phyloP scores from a whole-genome alignment of 1,140 invertebrate species.

The Zaprionus lachaisei region DNA sequence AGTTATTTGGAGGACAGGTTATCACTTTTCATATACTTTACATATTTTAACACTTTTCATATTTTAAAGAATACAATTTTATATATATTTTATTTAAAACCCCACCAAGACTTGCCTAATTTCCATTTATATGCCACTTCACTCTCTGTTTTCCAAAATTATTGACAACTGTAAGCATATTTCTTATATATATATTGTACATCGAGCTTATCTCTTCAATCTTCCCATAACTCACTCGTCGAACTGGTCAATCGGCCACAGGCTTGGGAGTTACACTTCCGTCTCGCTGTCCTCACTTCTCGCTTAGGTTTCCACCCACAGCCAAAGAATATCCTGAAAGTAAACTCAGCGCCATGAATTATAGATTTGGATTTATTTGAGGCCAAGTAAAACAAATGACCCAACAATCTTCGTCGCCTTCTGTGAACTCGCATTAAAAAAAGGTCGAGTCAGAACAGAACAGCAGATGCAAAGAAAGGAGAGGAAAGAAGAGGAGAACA shows the following conservation, averaged over 20 bases:
- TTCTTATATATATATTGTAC: neutral
- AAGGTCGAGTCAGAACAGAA: slow-evolving; percentile 14
- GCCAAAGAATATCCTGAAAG: slow-evolving; percentile 53
- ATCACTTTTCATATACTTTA: too few species aligned
- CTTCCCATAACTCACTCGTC: slow-evolving; percentile 29
- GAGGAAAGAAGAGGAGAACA: slow-evolving; percentile 25
- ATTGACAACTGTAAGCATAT: slow-evolving; percentile 12
- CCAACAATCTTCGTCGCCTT: slow-evolving; percentile 51
- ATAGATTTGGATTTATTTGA: slow-evolving; percentile 83
- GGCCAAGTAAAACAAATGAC: slow-evolving; percentile 82
- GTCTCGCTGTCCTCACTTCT: slow-evolving; percentile 11
- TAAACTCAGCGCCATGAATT: slow-evolving; percentile 71
- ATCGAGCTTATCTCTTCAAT: slow-evolving; percentile 2
- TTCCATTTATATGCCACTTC: neutral
- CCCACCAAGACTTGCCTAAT: neutral
- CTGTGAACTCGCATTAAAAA: slow-evolving; percentile 37
- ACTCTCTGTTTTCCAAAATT: neutral
- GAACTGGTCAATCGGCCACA: slow-evolving; percentile 52
- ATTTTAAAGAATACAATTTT: neutral
- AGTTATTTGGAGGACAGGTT: too few species aligned
- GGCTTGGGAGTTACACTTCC: neutral
- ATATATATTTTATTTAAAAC: neutral
- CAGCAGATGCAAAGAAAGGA: neutral
- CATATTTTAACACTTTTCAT: too few species aligned
- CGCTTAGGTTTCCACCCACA: slow-evolving; percentile 21